Evolutionary conservation across 2,113 vertebrate genomes (phyloP).

Genomic region (Brachyhypopomus occidentalis): DNA sequence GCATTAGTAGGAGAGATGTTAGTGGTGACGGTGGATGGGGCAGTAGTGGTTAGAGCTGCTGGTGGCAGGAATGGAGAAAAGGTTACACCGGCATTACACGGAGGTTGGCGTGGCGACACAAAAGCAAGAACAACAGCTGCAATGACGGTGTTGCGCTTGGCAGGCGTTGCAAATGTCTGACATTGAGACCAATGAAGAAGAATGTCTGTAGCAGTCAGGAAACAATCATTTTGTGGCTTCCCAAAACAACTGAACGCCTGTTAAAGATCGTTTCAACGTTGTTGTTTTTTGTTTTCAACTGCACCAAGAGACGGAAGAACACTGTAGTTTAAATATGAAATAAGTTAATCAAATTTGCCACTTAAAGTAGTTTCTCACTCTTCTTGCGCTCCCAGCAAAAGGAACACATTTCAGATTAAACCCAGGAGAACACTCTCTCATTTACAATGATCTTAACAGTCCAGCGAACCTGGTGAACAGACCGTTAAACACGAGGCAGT

Average conservation of each 20-base stretch:
- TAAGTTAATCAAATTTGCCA: no score
- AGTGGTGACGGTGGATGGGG: conserved; percentile 88
- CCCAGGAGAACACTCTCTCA: no score
- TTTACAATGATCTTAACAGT: no score
- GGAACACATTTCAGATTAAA: no score
- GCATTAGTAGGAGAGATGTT: conserved; percentile 92
- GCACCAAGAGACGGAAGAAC: no score
- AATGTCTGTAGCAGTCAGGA: background rate
- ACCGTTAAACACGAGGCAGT: no score
- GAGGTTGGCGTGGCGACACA: conserved; percentile 34
- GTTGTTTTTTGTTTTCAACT: no score
- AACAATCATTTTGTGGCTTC: background rate
- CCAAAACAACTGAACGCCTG: background rate
- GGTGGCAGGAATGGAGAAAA: conserved; percentile 57
- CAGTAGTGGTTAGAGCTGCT: conserved; percentile 76
- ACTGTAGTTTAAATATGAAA: no score
- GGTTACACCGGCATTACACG: conserved; percentile 48
- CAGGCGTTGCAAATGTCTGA: background rate
- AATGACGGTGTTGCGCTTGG: conserved; percentile 17
- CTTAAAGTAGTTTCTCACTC: no score
- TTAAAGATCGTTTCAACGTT: no score
- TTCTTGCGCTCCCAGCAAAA: no score
- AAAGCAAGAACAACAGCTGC: conserved; percentile 28
- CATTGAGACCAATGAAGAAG: background rate
- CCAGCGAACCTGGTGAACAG: no score